A percentile compares a stretch with the other conserved stretches of the same genome.
These are phyloP conservation scores for Lepidocolaptes lacrymiger DNA, from an alignment of 2,797 vertebrate species.

Conservation along the genomic window DNA sequence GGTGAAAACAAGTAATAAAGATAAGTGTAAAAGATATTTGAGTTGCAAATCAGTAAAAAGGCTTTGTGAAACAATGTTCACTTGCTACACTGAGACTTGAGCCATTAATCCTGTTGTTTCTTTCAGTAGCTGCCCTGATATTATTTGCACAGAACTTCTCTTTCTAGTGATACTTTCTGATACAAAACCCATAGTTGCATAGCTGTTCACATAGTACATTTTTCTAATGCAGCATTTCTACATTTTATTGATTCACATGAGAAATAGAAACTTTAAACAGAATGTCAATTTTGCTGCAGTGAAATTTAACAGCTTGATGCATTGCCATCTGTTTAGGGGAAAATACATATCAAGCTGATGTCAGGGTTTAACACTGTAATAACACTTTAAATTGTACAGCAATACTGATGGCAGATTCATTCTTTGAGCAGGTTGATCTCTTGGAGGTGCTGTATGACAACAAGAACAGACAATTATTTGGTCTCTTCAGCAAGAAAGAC, in stretches of 20 bases:
- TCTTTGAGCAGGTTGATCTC: background rate
- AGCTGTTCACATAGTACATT: background rate
- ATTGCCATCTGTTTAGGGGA: slow-evolving; percentile 3
- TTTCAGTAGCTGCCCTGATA: background rate
- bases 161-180: background rate
- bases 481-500: background rate
- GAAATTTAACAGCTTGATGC: slow-evolving; percentile 35
- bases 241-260: background rate
- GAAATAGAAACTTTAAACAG: background rate
- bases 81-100: background rate
- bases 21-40: background rate
- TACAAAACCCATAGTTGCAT: background rate
- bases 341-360: background rate
- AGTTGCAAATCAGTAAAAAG: background rate
- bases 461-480: background rate
- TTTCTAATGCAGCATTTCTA: background rate
- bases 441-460: background rate
- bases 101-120: background rate
- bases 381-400: background rate
- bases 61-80: background rate
- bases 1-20: background rate
- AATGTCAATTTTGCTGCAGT: background rate
- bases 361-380: background rate
- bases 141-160: background rate
- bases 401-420: background rate